phyloP scores from a whole-genome alignment of 2,888 invertebrate genomes.

The Oxycera nigricornis region DNA sequence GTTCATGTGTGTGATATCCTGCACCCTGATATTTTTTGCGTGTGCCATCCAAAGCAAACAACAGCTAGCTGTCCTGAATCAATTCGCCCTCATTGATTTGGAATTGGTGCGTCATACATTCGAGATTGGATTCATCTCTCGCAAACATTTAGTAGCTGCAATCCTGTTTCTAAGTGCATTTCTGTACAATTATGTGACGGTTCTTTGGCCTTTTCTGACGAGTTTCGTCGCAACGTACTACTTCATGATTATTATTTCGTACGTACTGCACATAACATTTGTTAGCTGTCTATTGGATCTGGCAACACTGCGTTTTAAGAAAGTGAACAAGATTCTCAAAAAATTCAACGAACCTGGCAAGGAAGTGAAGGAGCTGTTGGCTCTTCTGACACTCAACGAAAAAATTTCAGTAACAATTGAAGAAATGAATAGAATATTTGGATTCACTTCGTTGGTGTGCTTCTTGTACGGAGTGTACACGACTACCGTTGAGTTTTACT shows the following conservation, averaged over 20 bases:
- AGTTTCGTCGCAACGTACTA: not conserved
- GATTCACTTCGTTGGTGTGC: not conserved
- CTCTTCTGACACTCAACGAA: not conserved
- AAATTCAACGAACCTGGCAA: not conserved
- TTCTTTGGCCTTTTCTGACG: too few species aligned
- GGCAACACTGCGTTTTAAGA: not conserved
- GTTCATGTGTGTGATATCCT: not conserved
- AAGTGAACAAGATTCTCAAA: not conserved
- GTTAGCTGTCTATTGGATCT: not conserved
- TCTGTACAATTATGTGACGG: too few species aligned
- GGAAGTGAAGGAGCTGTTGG: not conserved
- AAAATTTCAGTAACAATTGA: not conserved
- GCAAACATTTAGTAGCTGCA: not conserved
- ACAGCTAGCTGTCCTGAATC: not conserved
- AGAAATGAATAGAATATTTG: not conserved
- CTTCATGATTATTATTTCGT: not conserved
- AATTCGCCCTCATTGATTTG: too few species aligned
- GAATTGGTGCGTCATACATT: too few species aligned
- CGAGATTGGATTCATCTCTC: not conserved
- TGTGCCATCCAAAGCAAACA: not conserved
- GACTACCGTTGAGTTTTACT: not conserved
- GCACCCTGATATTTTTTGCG: not conserved
- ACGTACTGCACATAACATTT: not conserved
- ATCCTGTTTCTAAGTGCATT: too few species aligned
- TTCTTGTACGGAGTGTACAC: conserved; percentile 13